These are phyloP conservation scores for Lepilemur ruficaudatus DNA, from an alignment of 2,797 vertebrate species.

Conservation along the genomic window DNA sequence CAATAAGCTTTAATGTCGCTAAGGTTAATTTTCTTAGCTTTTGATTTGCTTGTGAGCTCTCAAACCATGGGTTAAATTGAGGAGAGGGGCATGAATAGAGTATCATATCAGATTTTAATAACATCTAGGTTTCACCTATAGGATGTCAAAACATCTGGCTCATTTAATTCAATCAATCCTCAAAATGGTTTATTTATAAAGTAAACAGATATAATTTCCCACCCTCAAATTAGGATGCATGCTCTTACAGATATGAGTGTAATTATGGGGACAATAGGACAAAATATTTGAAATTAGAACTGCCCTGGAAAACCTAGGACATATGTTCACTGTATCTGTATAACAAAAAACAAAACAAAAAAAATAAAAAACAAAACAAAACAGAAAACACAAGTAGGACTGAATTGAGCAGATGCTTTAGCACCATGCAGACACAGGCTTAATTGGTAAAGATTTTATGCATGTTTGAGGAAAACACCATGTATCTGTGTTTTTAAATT, in stretches of 20 bases:
- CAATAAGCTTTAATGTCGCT: background rate
- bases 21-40: background rate
- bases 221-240: background rate
- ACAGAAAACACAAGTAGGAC: background rate
- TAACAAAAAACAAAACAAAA: background rate
- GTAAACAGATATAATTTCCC: background rate
- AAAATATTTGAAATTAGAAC: conserved; percentile 23
- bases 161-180: conserved; percentile 6
- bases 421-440: background rate
- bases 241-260: background rate
- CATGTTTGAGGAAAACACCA: conserved; percentile 35
- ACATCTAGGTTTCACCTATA: background rate
- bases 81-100: background rate
- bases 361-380: background rate
- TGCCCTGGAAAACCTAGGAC: background rate
- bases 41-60: background rate
- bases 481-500: conserved; percentile 43
- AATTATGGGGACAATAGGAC: background rate
- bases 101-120: background rate
- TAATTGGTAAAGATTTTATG: conserved; percentile 49
- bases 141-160: background rate
- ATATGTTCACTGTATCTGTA: background rate
- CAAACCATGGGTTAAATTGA: background rate
- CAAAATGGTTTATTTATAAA: background rate
- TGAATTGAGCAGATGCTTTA: conserved; percentile 47